Conservation (phyloP, 2,113 vertebrate genomes). For the Chlorodrepanis virens region DNA sequence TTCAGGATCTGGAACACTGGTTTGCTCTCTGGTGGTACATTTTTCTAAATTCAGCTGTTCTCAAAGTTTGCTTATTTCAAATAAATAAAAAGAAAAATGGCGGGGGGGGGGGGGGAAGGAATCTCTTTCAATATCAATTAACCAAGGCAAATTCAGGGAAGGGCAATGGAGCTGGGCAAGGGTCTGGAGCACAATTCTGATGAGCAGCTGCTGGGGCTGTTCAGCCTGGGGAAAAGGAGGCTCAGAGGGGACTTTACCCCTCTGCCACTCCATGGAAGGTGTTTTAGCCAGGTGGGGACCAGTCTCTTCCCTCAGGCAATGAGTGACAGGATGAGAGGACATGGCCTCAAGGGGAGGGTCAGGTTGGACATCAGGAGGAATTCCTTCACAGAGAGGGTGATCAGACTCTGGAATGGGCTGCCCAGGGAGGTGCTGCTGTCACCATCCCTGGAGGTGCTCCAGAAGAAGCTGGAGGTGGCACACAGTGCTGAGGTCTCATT, state of each 20-base stretch:
- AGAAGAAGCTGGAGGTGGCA: neutral
- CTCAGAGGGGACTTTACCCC: fast-evolving
- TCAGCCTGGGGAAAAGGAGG: neutral
- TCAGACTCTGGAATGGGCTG: neutral
- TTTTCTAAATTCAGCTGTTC: neutral
- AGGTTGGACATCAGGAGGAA: neutral
- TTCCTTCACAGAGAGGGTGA: neutral
- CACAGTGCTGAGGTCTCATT: neutral
- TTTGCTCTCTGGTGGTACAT: neutral
- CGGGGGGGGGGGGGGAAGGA: fast-evolving
- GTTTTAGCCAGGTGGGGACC: too few relatives aligned
- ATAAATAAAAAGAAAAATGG: neutral
- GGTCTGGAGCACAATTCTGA: neutral
- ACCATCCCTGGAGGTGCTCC: neutral
- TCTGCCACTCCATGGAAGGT: neutral
- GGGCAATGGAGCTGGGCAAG: neutral
- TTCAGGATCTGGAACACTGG: neutral
- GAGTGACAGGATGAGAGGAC: neutral
- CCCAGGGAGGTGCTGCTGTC: neutral
- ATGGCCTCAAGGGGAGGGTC: neutral
- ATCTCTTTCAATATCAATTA: neutral
- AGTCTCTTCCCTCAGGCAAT: too few relatives aligned
- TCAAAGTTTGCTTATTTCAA: neutral
- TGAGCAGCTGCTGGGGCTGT: neutral
- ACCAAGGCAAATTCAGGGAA: neutral